These are phyloP conservation scores for Polymixis lichenea DNA, from an alignment of 2,888 invertebrate genomes.

Conservation along the genomic window DNA sequence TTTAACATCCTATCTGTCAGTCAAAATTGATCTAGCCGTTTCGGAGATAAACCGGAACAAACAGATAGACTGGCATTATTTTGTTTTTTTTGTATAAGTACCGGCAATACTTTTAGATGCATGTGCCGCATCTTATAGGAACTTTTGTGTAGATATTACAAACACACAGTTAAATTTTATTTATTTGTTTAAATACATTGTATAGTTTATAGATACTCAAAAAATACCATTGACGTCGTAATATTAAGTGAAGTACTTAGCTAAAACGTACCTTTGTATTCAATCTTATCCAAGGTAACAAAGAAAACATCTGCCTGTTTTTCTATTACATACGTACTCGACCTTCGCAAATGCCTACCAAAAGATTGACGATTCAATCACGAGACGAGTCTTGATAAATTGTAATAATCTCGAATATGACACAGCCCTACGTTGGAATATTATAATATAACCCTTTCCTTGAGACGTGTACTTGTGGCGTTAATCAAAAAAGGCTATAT, in stretches of 20 bases:
- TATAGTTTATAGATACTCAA: too few relatives aligned
- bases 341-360: slow-evolving; percentile 16
- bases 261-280: background rate
- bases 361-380: slow-evolving; percentile 58
- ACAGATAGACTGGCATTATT: too few relatives aligned
- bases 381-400: slow-evolving; percentile 49
- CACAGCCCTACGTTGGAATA: slow-evolving; percentile 62
- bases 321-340: slow-evolving; percentile 30
- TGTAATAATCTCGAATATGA: slow-evolving; percentile 58
- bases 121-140: too few relatives aligned
- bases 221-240: background rate
- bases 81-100: too few relatives aligned
- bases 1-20: too few relatives aligned
- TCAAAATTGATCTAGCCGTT: too few relatives aligned
- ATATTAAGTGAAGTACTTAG: background rate
- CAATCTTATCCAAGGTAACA: slow-evolving; percentile 3
- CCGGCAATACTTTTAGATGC: too few relatives aligned
- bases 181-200: too few relatives aligned
- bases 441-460: slow-evolving; percentile 69
- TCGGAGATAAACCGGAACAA: too few relatives aligned
- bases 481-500: slow-evolving; percentile 72
- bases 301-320: slow-evolving; percentile 18
- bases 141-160: too few relatives aligned
- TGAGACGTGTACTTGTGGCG: slow-evolving; percentile 65
- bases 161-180: too few relatives aligned